Percentiles rank a stretch among this genome's conserved stretches.
Evolutionary conservation across 2,113 vertebrate genomes (phyloP).

Genomic region (Irena cyanogastra): DNA sequence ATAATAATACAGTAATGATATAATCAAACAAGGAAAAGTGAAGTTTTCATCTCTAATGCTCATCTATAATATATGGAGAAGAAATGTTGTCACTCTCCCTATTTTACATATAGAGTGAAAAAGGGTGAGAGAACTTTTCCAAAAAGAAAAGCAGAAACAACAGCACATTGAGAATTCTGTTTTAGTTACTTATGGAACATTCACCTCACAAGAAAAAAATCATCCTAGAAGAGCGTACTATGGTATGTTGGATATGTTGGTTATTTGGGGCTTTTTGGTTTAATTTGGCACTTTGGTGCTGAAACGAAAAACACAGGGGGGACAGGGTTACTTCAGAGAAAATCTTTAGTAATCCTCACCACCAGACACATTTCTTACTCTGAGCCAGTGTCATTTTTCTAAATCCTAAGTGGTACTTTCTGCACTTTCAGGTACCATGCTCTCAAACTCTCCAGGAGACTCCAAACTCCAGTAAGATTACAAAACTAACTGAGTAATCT

Average conservation of each 20-base stretch:
- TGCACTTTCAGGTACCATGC: not conserved
- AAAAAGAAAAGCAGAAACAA: not conserved
- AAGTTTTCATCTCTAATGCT: not conserved
- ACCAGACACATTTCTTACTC: not conserved
- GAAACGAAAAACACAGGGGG: not conserved
- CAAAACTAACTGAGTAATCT: not conserved
- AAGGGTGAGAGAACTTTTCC: not conserved
- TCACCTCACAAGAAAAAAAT: not conserved
- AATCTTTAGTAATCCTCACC: not conserved
- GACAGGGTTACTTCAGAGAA: not conserved
- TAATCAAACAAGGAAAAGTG: not conserved
- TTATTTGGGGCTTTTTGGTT: not conserved
- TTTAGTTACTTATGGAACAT: not conserved
- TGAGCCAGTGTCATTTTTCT: not conserved
- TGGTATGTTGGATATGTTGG: not conserved
- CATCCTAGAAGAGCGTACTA: not conserved
- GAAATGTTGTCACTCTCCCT: not conserved
- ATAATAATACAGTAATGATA: not conserved
- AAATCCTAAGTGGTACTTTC: not conserved
- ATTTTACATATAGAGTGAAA: not conserved
- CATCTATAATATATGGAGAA: not conserved
- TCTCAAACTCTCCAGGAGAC: not conserved
- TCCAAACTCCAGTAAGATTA: not conserved
- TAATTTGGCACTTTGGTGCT: not conserved
- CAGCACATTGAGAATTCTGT: not conserved